Percentiles rank a stretch among this genome's conserved stretches.
These are phyloP conservation scores for Chelon auratus DNA, from an alignment of 2,797 vertebrate species.

Conservation along the genomic window DNA sequence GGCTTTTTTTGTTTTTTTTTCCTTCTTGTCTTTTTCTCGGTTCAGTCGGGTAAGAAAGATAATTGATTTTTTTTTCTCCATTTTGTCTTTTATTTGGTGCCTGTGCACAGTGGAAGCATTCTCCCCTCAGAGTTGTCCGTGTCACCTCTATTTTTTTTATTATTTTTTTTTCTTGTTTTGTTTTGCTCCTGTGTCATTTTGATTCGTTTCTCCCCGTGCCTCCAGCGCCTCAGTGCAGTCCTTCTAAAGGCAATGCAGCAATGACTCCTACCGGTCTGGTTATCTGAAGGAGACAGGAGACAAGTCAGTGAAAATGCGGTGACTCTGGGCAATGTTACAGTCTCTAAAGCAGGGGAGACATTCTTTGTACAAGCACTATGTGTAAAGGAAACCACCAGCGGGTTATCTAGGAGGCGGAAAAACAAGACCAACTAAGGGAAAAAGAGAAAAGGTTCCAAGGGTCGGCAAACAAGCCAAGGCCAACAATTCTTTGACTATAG, in stretches of 20 bases:
- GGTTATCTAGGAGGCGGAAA: constrained; percentile 44
- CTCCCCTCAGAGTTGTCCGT: constrained; percentile 78
- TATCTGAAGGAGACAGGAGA: constrained; percentile 85
- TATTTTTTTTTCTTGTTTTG: no score
- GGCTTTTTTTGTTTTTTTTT: constrained; percentile 82
- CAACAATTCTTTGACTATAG: neutral
- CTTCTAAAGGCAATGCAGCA: constrained; percentile 93
- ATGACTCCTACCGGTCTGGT: constrained; percentile 86
- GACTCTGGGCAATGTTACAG: constrained; percentile 14
- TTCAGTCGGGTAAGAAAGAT: constrained; percentile 90
- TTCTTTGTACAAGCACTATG: constrained; percentile 18
- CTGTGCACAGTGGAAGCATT: constrained; percentile 94
- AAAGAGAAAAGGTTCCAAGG: constrained; percentile 2
- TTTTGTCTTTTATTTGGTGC: constrained; percentile 82
- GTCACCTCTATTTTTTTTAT: constrained; percentile 48
- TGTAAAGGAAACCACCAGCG: constrained; percentile 18
- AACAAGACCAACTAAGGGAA: constrained; percentile 29
- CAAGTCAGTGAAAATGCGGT: constrained; percentile 34
- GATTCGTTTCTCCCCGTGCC: constrained; percentile 58
- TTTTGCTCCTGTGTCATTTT: constrained; percentile 42
- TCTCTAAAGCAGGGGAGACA: constrained; percentile 37
- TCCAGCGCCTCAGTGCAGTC: constrained; percentile 87
- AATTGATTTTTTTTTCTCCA: constrained; percentile 66
- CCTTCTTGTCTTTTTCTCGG: constrained; percentile 78
- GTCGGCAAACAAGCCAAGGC: constrained; percentile 7